A percentile compares a stretch with the other conserved stretches of the same genome.
Conservation (phyloP, 2,888 invertebrate genomes). For the Drosophila koepferae region DNA sequence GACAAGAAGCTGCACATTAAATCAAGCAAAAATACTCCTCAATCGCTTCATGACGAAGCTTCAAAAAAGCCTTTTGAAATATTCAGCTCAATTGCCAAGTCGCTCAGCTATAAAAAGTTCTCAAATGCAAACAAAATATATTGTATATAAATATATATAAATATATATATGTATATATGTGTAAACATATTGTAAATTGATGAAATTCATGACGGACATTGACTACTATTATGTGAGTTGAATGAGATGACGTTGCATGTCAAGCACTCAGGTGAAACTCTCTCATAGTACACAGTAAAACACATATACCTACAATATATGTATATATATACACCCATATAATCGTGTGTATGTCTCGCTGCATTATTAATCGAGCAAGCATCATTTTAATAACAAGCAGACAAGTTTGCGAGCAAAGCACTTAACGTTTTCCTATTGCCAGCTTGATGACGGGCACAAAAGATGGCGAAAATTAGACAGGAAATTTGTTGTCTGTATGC, state of each 20-base stretch:
- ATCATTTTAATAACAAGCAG: slow-evolving; percentile 45
- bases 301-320: neutral
- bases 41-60: too few relatives aligned
- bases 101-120: neutral
- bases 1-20: too few relatives aligned
- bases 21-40: too few relatives aligned
- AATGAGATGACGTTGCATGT: slow-evolving; percentile 11
- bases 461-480: slow-evolving; percentile 60
- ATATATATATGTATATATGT: neutral
- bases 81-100: neutral
- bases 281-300: neutral
- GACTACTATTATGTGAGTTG: slow-evolving; percentile 2
- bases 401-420: slow-evolving; percentile 39
- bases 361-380: slow-evolving; percentile 49
- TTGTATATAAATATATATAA: neutral
- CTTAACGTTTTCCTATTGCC: slow-evolving; percentile 47
- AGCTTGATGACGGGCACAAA: slow-evolving; percentile 28
- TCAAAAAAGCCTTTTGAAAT: neutral
- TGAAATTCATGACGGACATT: neutral
- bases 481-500: slow-evolving; percentile 65
- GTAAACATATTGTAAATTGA: neutral
- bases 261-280: slow-evolving; percentile 3
- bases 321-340: neutral
- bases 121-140: neutral
- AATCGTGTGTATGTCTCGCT: slow-evolving; percentile 21